Percentiles rank a stretch among this genome's conserved stretches.
These are phyloP conservation scores for Drosophila antonietae DNA, from an alignment of 2,888 invertebrate species.

Conservation along the genomic window DNA sequence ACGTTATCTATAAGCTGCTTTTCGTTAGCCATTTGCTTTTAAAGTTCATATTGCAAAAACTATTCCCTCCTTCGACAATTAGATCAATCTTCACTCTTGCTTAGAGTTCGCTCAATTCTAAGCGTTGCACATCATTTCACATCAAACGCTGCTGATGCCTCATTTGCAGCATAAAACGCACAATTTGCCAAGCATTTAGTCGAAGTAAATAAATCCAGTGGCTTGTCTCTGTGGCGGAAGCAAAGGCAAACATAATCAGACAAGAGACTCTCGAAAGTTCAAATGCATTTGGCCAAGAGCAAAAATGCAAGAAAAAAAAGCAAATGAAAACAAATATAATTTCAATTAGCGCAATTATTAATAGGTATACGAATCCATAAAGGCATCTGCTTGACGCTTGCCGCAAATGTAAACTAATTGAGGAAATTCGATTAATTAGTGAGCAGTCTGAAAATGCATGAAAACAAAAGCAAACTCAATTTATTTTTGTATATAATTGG, in stretches of 20 bases:
- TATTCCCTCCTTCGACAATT: neutral
- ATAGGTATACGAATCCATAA: constrained; percentile 21
- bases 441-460: neutral
- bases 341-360: constrained; percentile 68
- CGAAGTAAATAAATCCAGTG: constrained; percentile 50
- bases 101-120: neutral
- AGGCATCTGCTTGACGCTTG: constrained; percentile 49
- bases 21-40: neutral
- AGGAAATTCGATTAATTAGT: constrained; percentile 12
- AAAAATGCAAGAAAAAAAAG: constrained; percentile 34
- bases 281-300: constrained; percentile 30
- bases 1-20: neutral
- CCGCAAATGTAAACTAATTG: constrained; percentile 51
- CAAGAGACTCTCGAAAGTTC: constrained; percentile 49
- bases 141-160: constrained; percentile 62
- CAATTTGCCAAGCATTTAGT: constrained; percentile 63
- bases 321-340: constrained; percentile 24
- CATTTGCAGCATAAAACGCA: constrained; percentile 74
- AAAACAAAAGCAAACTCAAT: neutral
- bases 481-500: neutral
- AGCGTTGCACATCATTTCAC: constrained; percentile 47
- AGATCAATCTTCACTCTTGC: neutral
- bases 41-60: neutral
- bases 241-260: constrained; percentile 53
- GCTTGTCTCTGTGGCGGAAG: constrained; percentile 31